Evolutionary conservation across 2,113 vertebrate species (phyloP), one percentile per base, ranked within the genome.

Genomic region (Dipodomys spectabilis): DNA sequence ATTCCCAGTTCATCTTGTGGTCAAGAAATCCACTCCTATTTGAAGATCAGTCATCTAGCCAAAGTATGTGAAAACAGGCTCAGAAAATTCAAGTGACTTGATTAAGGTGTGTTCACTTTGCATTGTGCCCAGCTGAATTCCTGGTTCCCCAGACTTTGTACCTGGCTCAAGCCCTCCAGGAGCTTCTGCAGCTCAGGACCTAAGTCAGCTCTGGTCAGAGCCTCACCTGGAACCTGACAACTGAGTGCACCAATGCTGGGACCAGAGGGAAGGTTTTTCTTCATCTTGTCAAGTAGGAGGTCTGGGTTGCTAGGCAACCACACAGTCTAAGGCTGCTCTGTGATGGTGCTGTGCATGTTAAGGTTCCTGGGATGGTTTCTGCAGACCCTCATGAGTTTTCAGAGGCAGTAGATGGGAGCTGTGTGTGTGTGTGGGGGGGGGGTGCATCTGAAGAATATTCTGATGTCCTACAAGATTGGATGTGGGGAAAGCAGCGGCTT

Each of bases 231-330:
- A 95, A 45, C 35, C 69, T 94, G 67, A 82, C 39, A 45, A 64
- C 23, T 91, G n/a, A 12, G 53, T n/a, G 7, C 5, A 57, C 25
- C n/a, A 84, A 67, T 30, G 32, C 4, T 13, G 44, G 6, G 7
- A 75, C 64, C 74, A 73, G 32, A 72, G 45, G 79, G 2, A 89
- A 62, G 67, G 35, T 71, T 84, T 93, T 85, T 68, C 25, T 82
- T 88, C 30, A 72, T 94, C 2, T n/a, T 74, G 73, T 45, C 25
- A 28, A 45, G 89, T 86, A 81, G 93, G 95, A 96, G 88, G 53
- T 90, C 57, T 88, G 20, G 79, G 96, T 97, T 98, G 97, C 98
- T 89, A 96, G 95, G 97, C 97, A 97, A 97, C 96, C 0, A 32
- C 77, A 83, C 32, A 7, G 22, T 67, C 13, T 75, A 25, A 77